Percentiles rank a stretch among this genome's conserved stretches.
Evolutionary conservation across 2,113 vertebrate species (phyloP).

Genomic region (Meriones unguiculatus): DNA sequence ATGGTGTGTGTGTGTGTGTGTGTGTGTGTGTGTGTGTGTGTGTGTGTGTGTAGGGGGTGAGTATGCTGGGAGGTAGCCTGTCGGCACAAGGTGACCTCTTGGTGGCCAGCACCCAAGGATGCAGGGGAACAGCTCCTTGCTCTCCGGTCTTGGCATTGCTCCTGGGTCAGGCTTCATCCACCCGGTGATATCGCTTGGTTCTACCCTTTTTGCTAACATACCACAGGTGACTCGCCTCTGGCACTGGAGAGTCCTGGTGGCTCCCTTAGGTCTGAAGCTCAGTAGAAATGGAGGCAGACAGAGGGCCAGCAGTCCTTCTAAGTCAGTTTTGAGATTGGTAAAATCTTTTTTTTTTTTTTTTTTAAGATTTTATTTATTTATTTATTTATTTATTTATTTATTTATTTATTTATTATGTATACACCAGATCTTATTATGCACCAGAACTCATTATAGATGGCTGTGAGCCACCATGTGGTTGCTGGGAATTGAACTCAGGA

Average conservation of each 20-base stretch:
- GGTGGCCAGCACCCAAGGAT: not conserved
- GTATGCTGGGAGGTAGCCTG: rapidly evolving
- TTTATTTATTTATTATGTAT: too few relatives aligned
- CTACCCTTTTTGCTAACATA: not conserved
- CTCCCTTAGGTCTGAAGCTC: too few relatives aligned
- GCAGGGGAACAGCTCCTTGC: not conserved
- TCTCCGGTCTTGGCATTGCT: not conserved
- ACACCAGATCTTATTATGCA: too few relatives aligned
- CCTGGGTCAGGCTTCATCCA: not conserved
- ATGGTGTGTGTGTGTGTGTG: not conserved
- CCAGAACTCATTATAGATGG: too few relatives aligned
- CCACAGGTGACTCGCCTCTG: not conserved
- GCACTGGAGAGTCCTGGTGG: rapidly evolving
- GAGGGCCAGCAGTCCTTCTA: not conserved
- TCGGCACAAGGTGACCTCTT: not conserved
- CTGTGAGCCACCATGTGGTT: too few relatives aligned
- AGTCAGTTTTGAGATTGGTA: not conserved
- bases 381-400: too few relatives aligned
- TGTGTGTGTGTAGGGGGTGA: not conserved
- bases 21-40: not conserved
- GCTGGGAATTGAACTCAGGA: too few relatives aligned
- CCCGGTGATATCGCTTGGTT: not conserved
- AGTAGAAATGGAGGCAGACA: not conserved
- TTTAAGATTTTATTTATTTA: too few relatives aligned
- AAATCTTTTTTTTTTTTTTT: too few relatives aligned